These are phyloP conservation scores for Megalops cyprinoides DNA, from an alignment of 2,797 vertebrate genomes.

Conservation along the genomic window DNA sequence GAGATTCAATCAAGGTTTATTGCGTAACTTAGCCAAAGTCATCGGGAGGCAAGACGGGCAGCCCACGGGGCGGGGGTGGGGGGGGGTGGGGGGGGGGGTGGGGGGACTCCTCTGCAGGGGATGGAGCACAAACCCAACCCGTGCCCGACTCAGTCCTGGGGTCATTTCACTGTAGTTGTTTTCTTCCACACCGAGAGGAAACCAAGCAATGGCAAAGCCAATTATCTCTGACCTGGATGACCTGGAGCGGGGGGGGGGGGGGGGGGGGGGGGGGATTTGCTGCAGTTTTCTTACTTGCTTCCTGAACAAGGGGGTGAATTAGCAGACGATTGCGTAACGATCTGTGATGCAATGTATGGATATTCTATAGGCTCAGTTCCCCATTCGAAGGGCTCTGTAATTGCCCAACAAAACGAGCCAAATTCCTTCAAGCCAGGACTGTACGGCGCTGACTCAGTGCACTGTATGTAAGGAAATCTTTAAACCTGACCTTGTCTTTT, in stretches of 20 bases:
- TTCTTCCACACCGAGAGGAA: slow-evolving; percentile 13
- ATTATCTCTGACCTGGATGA: background rate
- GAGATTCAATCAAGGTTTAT: slow-evolving; percentile 48
- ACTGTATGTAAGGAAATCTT: background rate
- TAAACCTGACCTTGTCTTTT: too few species aligned
- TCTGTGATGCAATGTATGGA: background rate
- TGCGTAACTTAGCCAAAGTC: slow-evolving; percentile 53
- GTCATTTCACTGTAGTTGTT: slow-evolving; percentile 44
- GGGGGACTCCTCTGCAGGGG: too few species aligned
- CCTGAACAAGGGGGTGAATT: background rate
- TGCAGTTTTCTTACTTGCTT: background rate
- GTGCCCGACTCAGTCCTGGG: too few species aligned
- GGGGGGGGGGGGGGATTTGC: background rate
- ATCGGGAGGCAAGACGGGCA: slow-evolving; percentile 56
- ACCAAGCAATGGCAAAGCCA: background rate
- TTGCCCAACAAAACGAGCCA: background rate
- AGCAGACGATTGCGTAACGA: background rate
- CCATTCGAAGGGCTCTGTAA: background rate
- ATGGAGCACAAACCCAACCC: too few species aligned
- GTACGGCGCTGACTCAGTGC: background rate
- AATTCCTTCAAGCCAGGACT: background rate
- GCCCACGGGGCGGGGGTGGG: slow-evolving; percentile 46
- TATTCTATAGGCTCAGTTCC: background rate
- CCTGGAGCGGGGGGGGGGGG: too few species aligned
- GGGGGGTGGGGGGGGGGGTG: too few species aligned